These are phyloP conservation scores for Scomber colias DNA, from an alignment of 2,113 vertebrate genomes.

Conservation along the genomic window DNA sequence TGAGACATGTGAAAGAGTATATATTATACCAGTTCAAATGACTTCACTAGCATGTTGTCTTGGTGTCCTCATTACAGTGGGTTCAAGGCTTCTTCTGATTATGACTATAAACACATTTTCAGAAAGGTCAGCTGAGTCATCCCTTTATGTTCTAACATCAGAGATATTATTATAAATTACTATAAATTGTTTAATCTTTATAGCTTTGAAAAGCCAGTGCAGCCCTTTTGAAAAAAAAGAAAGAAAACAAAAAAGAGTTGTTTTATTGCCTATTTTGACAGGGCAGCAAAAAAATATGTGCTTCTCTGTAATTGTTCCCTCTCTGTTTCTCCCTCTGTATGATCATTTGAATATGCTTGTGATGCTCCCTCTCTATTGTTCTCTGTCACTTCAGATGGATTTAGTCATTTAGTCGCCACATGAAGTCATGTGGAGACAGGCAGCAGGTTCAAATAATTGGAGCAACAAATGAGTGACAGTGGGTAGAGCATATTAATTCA, in stretches of 20 bases:
- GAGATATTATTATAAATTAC: not conserved
- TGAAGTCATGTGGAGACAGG: slow-evolving; percentile 53
- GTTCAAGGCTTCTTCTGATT: not conserved
- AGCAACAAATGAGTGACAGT: slow-evolving; percentile 54
- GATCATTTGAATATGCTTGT: slow-evolving; percentile 35
- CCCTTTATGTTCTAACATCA: not conserved
- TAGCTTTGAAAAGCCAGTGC: not conserved
- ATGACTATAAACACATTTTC: not conserved
- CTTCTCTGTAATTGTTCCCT: slow-evolving; percentile 16
- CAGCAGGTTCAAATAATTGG: slow-evolving; percentile 54
- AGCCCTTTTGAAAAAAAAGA: not conserved
- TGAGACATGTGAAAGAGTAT: not conserved
- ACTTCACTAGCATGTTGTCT: not conserved
- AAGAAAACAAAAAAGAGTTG: not conserved
- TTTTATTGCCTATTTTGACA: slow-evolving; percentile 3
- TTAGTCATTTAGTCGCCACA: slow-evolving; percentile 42
- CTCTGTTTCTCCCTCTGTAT: slow-evolving; percentile 16
- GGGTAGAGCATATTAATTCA: slow-evolving; percentile 44
- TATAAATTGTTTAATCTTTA: not conserved
- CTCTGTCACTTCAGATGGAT: slow-evolving; percentile 56
- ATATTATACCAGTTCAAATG: not conserved
- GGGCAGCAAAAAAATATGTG: not conserved
- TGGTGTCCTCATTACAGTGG: not conserved
- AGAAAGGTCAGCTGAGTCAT: slow-evolving; percentile 16
- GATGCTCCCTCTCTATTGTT: slow-evolving; percentile 36